phyloP scores from a whole-genome alignment of 2,888 invertebrate species.

The Megalurothrips usitatus region DNA sequence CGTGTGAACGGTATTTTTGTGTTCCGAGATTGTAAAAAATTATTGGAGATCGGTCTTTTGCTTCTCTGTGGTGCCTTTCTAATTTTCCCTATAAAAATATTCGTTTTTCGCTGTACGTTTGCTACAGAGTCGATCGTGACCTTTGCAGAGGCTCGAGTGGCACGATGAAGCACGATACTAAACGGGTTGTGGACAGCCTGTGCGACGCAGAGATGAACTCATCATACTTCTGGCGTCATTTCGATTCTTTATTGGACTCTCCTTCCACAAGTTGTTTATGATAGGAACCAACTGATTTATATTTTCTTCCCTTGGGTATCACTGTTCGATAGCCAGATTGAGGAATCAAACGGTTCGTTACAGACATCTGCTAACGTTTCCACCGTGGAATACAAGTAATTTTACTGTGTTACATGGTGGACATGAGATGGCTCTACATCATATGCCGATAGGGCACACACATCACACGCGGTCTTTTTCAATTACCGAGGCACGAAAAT shows the following conservation, averaged over 20 bases:
- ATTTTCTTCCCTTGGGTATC: not conserved
- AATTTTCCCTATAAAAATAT: no score
- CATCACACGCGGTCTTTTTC: constrained; percentile 6
- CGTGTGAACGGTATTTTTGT: not conserved
- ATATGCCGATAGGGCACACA: not conserved
- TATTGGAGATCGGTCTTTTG: not conserved
- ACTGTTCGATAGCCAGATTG: no score
- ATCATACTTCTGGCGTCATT: not conserved
- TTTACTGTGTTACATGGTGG: no score
- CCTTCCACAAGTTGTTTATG: not conserved
- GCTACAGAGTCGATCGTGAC: not conserved
- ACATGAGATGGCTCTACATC: no score
- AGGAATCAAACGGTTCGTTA: no score
- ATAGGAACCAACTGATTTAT: not conserved
- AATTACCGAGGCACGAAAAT: constrained; percentile 24
- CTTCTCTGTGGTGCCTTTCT: no score
- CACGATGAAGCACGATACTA: not conserved
- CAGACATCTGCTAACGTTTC: no score
- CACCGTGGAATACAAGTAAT: no score
- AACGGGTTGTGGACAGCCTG: not conserved
- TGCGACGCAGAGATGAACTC: not conserved
- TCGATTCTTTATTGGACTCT: not conserved
- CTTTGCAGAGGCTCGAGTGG: no score
- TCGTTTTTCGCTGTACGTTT: no score
- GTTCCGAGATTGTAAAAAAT: not conserved